Conservation (phyloP, 2,888 invertebrate genomes). For the Nemoura dubitans region DNA sequence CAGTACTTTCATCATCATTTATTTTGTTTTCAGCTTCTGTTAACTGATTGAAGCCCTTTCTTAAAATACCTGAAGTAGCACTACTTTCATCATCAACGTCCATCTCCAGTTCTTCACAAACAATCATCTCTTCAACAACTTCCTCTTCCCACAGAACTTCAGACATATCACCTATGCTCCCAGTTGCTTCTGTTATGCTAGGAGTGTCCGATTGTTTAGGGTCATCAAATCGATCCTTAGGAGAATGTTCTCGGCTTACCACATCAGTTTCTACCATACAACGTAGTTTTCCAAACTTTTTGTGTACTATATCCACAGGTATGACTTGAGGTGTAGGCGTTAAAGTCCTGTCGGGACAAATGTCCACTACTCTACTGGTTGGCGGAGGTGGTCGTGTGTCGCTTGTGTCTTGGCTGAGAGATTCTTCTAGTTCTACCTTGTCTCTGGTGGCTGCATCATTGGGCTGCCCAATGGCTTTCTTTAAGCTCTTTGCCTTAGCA, state of each 20-base stretch:
- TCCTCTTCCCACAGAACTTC: slow-evolving; percentile 56
- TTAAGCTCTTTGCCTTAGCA: slow-evolving; percentile 35
- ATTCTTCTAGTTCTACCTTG: slow-evolving; percentile 43
- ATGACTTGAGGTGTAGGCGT: slow-evolving; percentile 35
- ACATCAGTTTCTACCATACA: slow-evolving; percentile 60
- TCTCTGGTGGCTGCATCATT: not conserved
- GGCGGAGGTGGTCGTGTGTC: slow-evolving; percentile 23
- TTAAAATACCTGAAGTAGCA: slow-evolving; percentile 27
- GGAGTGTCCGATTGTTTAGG: slow-evolving; percentile 48
- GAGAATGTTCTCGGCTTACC: slow-evolving; percentile 46
- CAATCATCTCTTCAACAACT: slow-evolving; percentile 59
- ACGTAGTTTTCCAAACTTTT: slow-evolving; percentile 68
- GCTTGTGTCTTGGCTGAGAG: slow-evolving; percentile 44
- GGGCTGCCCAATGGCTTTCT: slow-evolving; percentile 41
- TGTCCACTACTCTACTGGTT: slow-evolving; percentile 42
- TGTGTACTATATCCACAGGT: slow-evolving; percentile 57
- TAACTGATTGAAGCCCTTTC: slow-evolving; percentile 46
- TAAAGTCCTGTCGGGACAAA: slow-evolving; percentile 41
- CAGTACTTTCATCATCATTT: slow-evolving; percentile 35
- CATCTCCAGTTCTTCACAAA: slow-evolving; percentile 58
- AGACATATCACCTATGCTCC: slow-evolving; percentile 35
- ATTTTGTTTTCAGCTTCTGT: slow-evolving; percentile 50
- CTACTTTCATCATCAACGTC: slow-evolving; percentile 54
- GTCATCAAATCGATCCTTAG: slow-evolving; percentile 47
- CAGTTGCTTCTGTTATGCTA: slow-evolving; percentile 45